phyloP scores from a whole-genome alignment of 2,797 vertebrate genomes.

The Triplophysa yarkandensis region DNA sequence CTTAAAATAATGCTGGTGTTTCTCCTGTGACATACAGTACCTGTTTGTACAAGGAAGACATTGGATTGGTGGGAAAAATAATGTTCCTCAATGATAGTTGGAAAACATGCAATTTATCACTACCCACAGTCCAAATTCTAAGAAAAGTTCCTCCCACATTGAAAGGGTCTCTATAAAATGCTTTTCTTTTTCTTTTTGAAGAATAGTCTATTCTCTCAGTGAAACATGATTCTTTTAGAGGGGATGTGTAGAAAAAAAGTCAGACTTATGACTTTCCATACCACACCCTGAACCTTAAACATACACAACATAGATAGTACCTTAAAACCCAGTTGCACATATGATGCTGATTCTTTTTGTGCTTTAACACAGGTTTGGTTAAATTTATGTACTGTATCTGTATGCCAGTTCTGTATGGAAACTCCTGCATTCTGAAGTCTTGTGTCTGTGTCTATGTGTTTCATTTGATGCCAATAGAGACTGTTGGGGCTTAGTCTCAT shows the following conservation, averaged over 20 bases:
- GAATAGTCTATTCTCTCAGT: background rate
- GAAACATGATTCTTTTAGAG: background rate
- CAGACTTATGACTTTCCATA: background rate
- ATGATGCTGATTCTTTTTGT: background rate
- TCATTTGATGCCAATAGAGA: background rate
- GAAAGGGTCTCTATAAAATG: conserved; percentile 22
- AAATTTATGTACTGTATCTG: background rate
- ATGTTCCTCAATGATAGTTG: background rate
- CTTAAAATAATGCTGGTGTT: background rate
- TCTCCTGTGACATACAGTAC: background rate
- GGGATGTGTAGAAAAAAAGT: conserved; percentile 9
- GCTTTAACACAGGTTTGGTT: conserved; percentile 1
- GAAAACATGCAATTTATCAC: conserved; percentile 10
- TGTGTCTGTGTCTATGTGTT: background rate
- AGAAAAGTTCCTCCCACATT: background rate
- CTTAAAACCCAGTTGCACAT: background rate
- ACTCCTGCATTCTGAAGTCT: conserved; percentile 19
- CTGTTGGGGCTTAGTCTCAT: background rate
- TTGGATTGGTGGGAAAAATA: background rate
- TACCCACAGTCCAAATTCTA: conserved; percentile 3
- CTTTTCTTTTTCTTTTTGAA: conserved; percentile 4
- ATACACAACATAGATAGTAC: conserved; percentile 17
- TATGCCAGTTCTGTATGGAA: background rate
- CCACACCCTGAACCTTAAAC: conserved; percentile 4
- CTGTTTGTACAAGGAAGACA: background rate